phyloP scores from a whole-genome alignment of 2,888 invertebrate genomes.

The Orgyia antiqua region DNA sequence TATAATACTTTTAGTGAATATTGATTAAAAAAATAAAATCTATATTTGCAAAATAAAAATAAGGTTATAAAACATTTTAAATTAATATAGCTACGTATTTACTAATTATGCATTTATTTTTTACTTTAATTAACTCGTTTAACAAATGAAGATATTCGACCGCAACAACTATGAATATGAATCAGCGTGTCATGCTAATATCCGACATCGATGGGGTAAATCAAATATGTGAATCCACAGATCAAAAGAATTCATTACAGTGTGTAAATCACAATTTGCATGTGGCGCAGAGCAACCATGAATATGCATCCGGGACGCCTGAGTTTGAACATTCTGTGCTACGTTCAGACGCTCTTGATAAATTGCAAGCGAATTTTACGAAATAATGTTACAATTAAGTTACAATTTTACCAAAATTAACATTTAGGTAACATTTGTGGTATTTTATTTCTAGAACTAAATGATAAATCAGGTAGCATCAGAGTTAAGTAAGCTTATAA shows the following conservation, averaged over 20 bases:
- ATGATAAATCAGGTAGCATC: no score
- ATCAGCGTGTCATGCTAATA: conserved; percentile 66
- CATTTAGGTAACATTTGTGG: no score
- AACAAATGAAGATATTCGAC: conserved; percentile 44
- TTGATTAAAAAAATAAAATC: no score
- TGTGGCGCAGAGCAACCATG: conserved; percentile 69
- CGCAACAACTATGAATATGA: conserved; percentile 71
- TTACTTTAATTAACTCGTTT: conserved; percentile 36
- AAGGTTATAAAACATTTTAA: no score
- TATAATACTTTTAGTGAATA: no score
- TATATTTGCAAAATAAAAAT: no score
- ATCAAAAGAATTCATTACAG: conserved; percentile 79
- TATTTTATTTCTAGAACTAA: no score
- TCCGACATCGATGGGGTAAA: conserved; percentile 72
- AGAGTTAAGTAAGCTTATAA: no score
- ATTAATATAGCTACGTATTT: no score
- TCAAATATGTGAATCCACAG: conserved; percentile 77
- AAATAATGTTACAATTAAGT: no score
- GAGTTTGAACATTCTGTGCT: conserved; percentile 63
- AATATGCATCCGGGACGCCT: conserved; percentile 71
- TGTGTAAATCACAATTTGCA: conserved; percentile 78
- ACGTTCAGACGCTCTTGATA: conserved; percentile 37
- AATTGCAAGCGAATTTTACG: conserved; percentile 13
- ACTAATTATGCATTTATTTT: conserved; percentile 57
- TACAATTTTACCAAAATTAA: no score